A percentile compares a stretch with the other conserved stretches of the same genome.
Evolutionary conservation across 92 coral and sea anemone species (phyloP).

Genomic region (Palythoa heliodiscus): DNA sequence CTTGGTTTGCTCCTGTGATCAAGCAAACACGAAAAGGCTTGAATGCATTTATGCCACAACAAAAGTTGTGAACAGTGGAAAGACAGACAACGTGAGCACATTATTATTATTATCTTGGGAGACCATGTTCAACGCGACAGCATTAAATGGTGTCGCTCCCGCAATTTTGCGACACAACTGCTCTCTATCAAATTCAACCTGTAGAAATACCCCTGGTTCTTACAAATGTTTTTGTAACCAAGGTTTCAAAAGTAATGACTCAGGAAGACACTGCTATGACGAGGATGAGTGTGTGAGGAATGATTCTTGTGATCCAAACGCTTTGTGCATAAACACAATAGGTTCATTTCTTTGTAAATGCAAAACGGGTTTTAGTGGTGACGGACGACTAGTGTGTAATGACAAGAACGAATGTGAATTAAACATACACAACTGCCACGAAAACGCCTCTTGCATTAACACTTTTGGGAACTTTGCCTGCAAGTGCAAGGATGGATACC

Average conservation of each 20-base stretch:
- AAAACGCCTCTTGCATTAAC: slow-evolving; percentile 49
- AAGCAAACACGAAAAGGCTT: slow-evolving; percentile 39
- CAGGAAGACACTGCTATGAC: slow-evolving; percentile 53
- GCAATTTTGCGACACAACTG: slow-evolving; percentile 54
- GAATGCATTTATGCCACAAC: slow-evolving; percentile 51
- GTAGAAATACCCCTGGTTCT: slow-evolving; percentile 61
- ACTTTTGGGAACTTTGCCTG: slow-evolving; percentile 53
- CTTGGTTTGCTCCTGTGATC: slow-evolving; percentile 63
- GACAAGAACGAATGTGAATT: slow-evolving; percentile 58
- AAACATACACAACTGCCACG: slow-evolving; percentile 44
- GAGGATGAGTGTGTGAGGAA: slow-evolving; percentile 55
- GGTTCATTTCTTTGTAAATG: slow-evolving; percentile 63
- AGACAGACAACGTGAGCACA: slow-evolving; percentile 30
- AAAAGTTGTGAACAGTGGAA: slow-evolving; percentile 10
- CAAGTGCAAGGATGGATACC: slow-evolving; percentile 53
- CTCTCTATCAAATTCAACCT: slow-evolving; percentile 46
- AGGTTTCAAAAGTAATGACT: slow-evolving; percentile 52
- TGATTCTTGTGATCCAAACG: slow-evolving; percentile 57
- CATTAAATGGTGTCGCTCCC: slow-evolving; percentile 29
- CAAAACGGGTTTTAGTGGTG: slow-evolving; percentile 53
- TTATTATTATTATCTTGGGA: slow-evolving; percentile 57
- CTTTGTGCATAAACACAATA: slow-evolving; percentile 57
- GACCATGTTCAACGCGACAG: slow-evolving; percentile 31
- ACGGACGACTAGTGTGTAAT: slow-evolving; percentile 56
- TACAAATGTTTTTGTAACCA: slow-evolving; percentile 55